phyloP scores from a whole-genome alignment of 2,113 vertebrate genomes.

The Carassius gibelio region DNA sequence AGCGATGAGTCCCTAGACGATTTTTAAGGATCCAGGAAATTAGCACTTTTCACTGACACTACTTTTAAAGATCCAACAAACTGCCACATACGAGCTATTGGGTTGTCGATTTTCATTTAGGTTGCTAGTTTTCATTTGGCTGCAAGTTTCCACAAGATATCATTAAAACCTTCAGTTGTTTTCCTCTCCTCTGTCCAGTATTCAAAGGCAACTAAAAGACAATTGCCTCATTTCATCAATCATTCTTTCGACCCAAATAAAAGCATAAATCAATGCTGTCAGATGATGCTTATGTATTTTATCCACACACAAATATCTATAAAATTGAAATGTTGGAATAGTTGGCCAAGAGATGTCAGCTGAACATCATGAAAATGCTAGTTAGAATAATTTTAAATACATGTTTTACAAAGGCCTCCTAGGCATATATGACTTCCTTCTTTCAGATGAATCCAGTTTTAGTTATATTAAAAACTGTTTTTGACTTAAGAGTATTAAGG shows the following conservation, averaged over 20 bases:
- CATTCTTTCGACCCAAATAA: neutral
- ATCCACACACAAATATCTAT: neutral
- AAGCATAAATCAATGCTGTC: neutral
- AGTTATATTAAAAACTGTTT: no score
- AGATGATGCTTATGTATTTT: neutral
- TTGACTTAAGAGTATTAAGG: neutral
- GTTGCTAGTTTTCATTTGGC: neutral
- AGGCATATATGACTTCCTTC: no score
- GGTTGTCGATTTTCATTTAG: neutral
- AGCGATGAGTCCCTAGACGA: slow-evolving; percentile 12
- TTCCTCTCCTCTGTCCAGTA: slow-evolving; percentile 19
- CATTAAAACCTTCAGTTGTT: slow-evolving; percentile 54
- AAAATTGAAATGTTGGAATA: neutral
- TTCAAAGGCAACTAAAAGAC: slow-evolving; percentile 53
- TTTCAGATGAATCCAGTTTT: no score
- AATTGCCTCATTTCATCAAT: slow-evolving; percentile 22
- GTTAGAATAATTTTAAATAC: neutral
- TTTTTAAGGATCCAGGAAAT: neutral
- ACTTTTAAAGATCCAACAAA: neutral
- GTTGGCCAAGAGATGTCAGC: neutral
- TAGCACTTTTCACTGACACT: slow-evolving; percentile 13
- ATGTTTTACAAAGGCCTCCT: neutral
- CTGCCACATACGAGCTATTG: neutral
- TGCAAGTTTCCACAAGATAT: slow-evolving; percentile 47
- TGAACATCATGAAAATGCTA: neutral